Conservation (phyloP, 2,888 invertebrate species). For the Lottia gigantea region DNA sequence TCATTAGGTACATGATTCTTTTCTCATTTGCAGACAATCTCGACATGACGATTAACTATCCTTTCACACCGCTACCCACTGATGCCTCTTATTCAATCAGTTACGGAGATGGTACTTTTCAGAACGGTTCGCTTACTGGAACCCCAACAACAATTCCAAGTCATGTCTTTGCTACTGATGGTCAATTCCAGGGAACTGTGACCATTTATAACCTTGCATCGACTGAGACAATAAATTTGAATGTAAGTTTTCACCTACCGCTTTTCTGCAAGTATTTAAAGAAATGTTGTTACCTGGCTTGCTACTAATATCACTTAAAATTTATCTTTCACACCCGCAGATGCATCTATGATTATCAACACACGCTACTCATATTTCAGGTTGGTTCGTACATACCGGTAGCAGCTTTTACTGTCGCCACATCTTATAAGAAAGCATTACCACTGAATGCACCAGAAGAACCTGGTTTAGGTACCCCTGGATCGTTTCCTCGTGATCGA, state of each 20-base stretch:
- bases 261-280: background rate
- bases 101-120: slow-evolving; percentile 39
- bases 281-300: too few species aligned
- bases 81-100: slow-evolving; percentile 34
- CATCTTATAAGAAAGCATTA: slow-evolving; percentile 32
- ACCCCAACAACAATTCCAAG: background rate
- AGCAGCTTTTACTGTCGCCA: slow-evolving; percentile 18
- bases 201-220: slow-evolving; percentile 51
- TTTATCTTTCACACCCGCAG: too few species aligned
- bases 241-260: slow-evolving; percentile 30
- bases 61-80: slow-evolving; percentile 34
- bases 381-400: slow-evolving; percentile 44
- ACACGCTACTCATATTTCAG: slow-evolving; percentile 19
- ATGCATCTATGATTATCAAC: too few species aligned
- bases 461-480: slow-evolving; percentile 28
- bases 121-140: slow-evolving; percentile 9
- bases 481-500: slow-evolving; percentile 31
- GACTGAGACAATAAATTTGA: slow-evolving; percentile 26
- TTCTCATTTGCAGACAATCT: background rate
- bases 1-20: background rate
- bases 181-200: slow-evolving; percentile 41
- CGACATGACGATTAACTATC: slow-evolving; percentile 20
- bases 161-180: slow-evolving; percentile 39
- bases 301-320: too few species aligned
- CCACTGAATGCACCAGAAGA: slow-evolving; percentile 28